Evolutionary conservation across 2,797 vertebrate genomes (phyloP).

Genomic region (Myotis pilosus): DNA sequence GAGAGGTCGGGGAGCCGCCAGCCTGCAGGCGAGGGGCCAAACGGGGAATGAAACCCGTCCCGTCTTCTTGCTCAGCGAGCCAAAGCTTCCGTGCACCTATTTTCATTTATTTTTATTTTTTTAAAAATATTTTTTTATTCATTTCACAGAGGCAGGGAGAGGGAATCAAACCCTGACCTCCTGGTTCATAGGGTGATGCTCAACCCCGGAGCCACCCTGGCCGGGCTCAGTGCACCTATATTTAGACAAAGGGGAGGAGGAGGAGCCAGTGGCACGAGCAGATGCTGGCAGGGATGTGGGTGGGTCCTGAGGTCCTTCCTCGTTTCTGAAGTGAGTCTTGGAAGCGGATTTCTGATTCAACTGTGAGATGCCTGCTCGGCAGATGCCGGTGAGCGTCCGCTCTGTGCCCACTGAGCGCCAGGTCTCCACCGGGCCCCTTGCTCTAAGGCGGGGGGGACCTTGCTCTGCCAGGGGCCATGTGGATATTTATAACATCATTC

Average conservation of each 20-base stretch:
- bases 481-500: too few species aligned
- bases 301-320: background rate
- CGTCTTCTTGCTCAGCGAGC: background rate
- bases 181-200: too few species aligned
- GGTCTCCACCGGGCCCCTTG: background rate
- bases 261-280: background rate
- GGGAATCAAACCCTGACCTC: too few species aligned
- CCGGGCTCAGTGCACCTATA: background rate
- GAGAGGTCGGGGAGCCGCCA: constrained; percentile 51
- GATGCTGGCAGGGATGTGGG: background rate
- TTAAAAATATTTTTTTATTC: too few species aligned
- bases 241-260: background rate
- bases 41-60: background rate
- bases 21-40: background rate
- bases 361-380: rapidly evolving
- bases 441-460: too few species aligned
- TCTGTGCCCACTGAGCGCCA: rapidly evolving
- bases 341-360: background rate
- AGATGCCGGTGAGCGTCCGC: rapidly evolving
- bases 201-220: too few species aligned
- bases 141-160: too few species aligned
- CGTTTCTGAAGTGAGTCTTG: background rate
- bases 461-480: too few species aligned
- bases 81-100: background rate
- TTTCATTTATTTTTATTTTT: background rate